Conservation (phyloP, 2,888 invertebrate species). For the Iselma pallidipennis region DNA sequence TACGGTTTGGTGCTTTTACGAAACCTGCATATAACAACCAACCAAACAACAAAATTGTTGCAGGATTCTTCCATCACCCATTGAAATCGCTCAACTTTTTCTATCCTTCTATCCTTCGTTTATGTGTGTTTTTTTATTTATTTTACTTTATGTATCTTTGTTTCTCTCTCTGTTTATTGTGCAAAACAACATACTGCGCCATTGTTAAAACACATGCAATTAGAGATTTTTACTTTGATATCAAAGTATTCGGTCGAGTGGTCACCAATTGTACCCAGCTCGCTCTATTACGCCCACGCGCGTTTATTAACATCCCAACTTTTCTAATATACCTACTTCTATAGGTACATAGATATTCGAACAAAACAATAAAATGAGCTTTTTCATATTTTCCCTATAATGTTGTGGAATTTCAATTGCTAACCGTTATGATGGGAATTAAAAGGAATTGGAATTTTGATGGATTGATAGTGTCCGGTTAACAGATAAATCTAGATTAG, state of each 20-base stretch:
- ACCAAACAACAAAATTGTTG: not conserved
- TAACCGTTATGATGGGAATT: too few species aligned
- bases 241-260: slow-evolving; percentile 49
- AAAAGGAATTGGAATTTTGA: too few species aligned
- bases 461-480: too few species aligned
- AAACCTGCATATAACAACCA: not conserved
- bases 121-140: slow-evolving; percentile 7
- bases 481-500: too few species aligned
- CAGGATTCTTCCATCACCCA: slow-evolving; percentile 1
- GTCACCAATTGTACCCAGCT: slow-evolving; percentile 50
- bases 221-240: slow-evolving; percentile 56
- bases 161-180: slow-evolving; percentile 16
- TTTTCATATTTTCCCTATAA: too few species aligned
- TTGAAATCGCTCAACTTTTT: slow-evolving; percentile 13
- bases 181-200: slow-evolving; percentile 16
- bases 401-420: too few species aligned
- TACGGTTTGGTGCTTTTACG: not conserved
- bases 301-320: slow-evolving; percentile 3
- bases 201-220: slow-evolving; percentile 27
- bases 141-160: slow-evolving; percentile 10
- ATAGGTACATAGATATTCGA: not conserved
- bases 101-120: slow-evolving; percentile 11
- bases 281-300: slow-evolving; percentile 50
- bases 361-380: not conserved
- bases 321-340: slow-evolving; percentile 7